Base-by-base conservation (phyloP, 2,113 vertebrate species). In the Apodemus sylvaticus region DNA sequence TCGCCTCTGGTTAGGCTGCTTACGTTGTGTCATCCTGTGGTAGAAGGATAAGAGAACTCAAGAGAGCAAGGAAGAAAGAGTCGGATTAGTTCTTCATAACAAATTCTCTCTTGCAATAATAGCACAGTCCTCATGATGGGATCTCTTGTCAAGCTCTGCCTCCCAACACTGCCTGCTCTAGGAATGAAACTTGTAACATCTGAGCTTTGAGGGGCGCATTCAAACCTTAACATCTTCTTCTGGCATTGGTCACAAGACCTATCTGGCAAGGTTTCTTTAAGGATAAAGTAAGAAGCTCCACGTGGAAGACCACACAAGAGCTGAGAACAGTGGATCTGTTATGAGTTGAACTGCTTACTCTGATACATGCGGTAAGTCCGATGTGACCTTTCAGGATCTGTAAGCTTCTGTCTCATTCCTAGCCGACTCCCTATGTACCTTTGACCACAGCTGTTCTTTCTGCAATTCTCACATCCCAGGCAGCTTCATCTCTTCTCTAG, bases 351-450 rank as follows among this genome's bases (percentile, higher is more conserved):
- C 4, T 64, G 42, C 66, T 39, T 17, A 62, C 3, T 9, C 12
- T 3, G 7, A 3, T 0, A 13, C n/a, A 34, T 10, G 45, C 45
- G 45, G n/a, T 48, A 48, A 2, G 0, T 31, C 8, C 4, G 0
- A 20, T 0, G 9, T 20, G 79, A 68, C 22, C 19, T 62, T 79
- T 55, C 29, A 48, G 81, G 29, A 29, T 10, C 39, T 2, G 12
- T 8, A 17, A 8, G 3, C 34, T 77, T 79, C 39, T 12, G 2
- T 31, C 55, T 83, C 9, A 19, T 82, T 66, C 70, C 62, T 48
- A 8, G 48, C 11, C 29, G 24, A 0, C 48, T 58, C n/a, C 73
- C 60, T 13, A 19, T 51, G 66, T 77, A 31, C 22, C 89, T 31
- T 3, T 5, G 3, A 3, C 9, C 73, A 70, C 8, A 7, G 68